Base-by-base conservation (phyloP, 2,113 vertebrate genomes). In the Ptilonorhynchus violaceus region DNA sequence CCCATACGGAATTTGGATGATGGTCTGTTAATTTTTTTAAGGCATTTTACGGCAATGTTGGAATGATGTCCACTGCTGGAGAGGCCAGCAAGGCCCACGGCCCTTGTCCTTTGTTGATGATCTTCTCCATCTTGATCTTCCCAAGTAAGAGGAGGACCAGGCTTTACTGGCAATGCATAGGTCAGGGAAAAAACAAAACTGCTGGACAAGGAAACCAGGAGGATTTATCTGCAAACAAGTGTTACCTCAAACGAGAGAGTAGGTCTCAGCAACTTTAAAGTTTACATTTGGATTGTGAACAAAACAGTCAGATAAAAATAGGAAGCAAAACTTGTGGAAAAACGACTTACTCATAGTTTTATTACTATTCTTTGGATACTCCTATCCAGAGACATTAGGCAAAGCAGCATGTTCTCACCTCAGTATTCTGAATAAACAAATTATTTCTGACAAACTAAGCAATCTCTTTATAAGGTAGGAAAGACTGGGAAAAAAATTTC, bases 371-470 rank as follows among this genome's bases (percentile, higher is more conserved):
- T 64, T 76, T 27, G 70, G 31, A 33, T 41, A 47, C 33, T 49
- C 73, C 17, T 28, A 25, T 64, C 79, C 53, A 62, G 50, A 37
- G 37, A 85, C 0, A 0, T 74, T 39, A 85, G 35, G 69, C 18
- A 46, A 88, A 93, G 31, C 33, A 76, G 27, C 12, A 39, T 73
- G 59, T 76, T 92, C 62, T 73, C 62, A 78, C 75, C 58, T 74
- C 41, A 74, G 50, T 37, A 24, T 50, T 86, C 70, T 67, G 50
- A 92, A 84, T 67, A 93, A 90, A 66, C 30, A 93, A 85, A 73
- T 70, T 10, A 50, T 59, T 86, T 81, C 55, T 92, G 14, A 86
- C 52, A 4, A 92, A 84, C 58, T 24, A 47, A 88, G 50, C 15
- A 83, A 53, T 50, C 23, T 88, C 23, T 80, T 83, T 62, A 62